Conservation (phyloP, 2,888 invertebrate genomes). For the Dynastes hyllus region DNA sequence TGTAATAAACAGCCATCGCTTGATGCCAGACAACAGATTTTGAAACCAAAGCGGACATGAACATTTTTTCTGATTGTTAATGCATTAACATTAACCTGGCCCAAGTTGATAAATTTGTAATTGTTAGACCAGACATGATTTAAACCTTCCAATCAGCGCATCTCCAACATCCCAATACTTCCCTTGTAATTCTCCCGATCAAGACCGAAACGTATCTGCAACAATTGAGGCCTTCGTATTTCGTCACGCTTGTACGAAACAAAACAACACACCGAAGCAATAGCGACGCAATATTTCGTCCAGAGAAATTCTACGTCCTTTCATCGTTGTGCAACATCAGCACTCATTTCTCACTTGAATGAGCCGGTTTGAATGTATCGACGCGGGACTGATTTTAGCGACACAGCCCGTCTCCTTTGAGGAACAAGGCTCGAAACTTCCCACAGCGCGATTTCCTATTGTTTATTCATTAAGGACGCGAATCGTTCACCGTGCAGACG, state of each 20-base stretch:
- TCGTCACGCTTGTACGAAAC: neutral
- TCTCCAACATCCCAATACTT: too few species aligned
- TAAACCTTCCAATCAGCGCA: too few species aligned
- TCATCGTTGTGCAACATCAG: neutral
- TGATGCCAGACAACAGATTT: too few species aligned
- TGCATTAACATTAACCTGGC: too few species aligned
- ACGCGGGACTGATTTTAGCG: neutral
- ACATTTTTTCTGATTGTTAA: too few species aligned
- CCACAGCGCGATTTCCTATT: constrained; percentile 16
- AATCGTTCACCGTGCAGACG: constrained; percentile 11
- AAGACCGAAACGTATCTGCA: too few species aligned
- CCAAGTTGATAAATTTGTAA: too few species aligned
- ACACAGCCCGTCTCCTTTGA: neutral
- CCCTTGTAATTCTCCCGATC: too few species aligned
- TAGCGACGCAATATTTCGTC: neutral
- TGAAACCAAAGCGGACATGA: too few species aligned
- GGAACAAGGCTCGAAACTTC: neutral
- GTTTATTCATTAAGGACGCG: constrained; percentile 41
- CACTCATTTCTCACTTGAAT: constrained; percentile 30
- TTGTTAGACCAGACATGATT: too few species aligned
- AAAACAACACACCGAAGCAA: constrained; percentile 8
- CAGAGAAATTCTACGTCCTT: neutral
- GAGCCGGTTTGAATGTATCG: neutral
- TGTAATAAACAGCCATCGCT: too few species aligned
- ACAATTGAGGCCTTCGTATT: too few species aligned